A percentile compares a stretch with the other conserved stretches of the same genome.
These are phyloP conservation scores for Microchirus variegatus DNA, from an alignment of 2,797 vertebrate species.

Conservation along the genomic window DNA sequence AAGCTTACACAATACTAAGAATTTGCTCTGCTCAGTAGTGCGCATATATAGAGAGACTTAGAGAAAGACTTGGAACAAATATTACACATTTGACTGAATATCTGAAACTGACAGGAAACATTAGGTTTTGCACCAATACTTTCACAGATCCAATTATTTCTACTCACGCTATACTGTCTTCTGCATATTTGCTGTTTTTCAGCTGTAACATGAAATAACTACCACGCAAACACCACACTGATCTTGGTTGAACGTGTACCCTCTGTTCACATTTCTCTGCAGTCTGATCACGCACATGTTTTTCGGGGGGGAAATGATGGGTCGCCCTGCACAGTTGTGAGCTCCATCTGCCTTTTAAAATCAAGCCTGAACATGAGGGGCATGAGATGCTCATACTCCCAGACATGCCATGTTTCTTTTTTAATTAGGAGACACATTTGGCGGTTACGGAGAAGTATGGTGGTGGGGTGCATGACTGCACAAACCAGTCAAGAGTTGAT, in stretches of 20 bases:
- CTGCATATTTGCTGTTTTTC: constrained; percentile 38
- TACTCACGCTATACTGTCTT: constrained; percentile 7
- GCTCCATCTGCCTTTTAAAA: constrained; percentile 34
- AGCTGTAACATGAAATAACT: constrained; percentile 22
- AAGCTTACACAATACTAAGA: too few species aligned
- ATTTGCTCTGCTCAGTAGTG: too few species aligned
- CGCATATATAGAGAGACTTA: too few species aligned
- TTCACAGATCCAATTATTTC: neutral
- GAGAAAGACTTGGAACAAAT: too few species aligned
- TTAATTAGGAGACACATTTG: constrained; percentile 3
- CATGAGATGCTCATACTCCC: constrained; percentile 4
- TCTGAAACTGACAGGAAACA: too few species aligned
- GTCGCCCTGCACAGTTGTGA: constrained; percentile 23
- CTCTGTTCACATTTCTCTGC: constrained; percentile 23
- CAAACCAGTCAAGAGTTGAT: neutral
- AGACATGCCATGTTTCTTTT: constrained; percentile 17
- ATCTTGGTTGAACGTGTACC: neutral
- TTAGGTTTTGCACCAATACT: neutral
- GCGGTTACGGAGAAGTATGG: neutral
- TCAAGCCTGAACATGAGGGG: constrained; percentile 13
- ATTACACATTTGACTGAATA: too few species aligned
- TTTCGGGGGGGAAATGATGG: constrained; percentile 54
- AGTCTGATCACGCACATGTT: constrained; percentile 14
- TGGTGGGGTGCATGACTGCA: neutral
- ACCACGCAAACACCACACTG: neutral